Conservation (phyloP, 2,113 vertebrate genomes). For the Girardinichthys multiradiatus region DNA sequence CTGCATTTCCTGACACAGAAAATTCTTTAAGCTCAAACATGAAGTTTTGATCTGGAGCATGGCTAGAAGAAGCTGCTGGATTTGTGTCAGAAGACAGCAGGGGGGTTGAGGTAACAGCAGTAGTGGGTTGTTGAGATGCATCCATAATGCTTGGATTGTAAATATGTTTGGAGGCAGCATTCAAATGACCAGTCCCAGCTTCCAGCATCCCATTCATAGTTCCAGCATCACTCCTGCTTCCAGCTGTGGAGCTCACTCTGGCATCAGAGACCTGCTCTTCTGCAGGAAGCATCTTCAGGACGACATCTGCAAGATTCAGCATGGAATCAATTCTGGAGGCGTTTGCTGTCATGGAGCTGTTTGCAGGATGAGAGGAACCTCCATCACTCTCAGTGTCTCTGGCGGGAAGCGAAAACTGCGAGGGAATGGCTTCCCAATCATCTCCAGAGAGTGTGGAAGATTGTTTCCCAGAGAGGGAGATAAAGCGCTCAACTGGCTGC, state of each 20-base stretch:
- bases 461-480: slow-evolving; percentile 3
- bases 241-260: neutral
- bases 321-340: neutral
- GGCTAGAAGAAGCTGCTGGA: neutral
- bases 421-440: neutral
- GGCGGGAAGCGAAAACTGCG: neutral
- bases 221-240: neutral
- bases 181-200: neutral
- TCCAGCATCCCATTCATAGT: neutral
- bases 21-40: slow-evolving; percentile 15
- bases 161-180: neutral
- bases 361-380: neutral
- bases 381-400: neutral
- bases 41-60: slow-evolving; percentile 14
- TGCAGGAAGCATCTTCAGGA: slow-evolving; percentile 38
- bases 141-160: neutral
- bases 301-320: slow-evolving; percentile 38
- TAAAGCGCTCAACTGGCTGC: neutral
- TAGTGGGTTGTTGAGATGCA: neutral
- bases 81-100: slow-evolving; percentile 30
- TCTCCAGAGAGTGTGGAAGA: neutral
- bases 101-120: slow-evolving; percentile 13
- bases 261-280: neutral
- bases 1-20: neutral
- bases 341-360: neutral